phyloP scores from a whole-genome alignment of 2,797 vertebrate genomes.

The Phoxinus dragarum region DNA sequence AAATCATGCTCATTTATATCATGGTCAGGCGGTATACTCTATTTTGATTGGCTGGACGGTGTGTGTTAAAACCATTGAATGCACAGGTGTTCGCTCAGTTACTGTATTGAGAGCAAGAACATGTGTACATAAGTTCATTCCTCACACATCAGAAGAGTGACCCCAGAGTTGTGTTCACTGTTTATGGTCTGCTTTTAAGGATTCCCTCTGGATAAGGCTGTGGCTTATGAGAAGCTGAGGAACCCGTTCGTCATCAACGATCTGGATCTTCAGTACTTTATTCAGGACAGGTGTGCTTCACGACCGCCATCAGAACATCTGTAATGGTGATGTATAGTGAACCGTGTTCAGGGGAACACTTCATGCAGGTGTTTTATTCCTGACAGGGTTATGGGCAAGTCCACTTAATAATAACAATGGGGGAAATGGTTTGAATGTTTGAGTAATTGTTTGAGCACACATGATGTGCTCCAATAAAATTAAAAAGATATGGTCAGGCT shows the following conservation, averaged over 20 bases:
- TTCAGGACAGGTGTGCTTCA: conserved; percentile 86
- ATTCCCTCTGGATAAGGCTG: conserved; percentile 91
- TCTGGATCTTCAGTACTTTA: conserved; percentile 90
- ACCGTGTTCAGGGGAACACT: background rate
- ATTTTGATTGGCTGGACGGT: background rate
- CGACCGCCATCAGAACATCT: background rate
- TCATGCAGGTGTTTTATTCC: background rate
- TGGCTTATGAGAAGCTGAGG: conserved; percentile 90
- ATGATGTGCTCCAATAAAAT: background rate
- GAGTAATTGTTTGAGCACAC: background rate
- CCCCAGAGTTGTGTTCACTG: background rate
- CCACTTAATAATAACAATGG: background rate
- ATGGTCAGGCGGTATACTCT: background rate
- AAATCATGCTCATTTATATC: background rate
- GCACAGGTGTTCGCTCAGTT: background rate
- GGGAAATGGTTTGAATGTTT: background rate
- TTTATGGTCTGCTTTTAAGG: conserved; percentile 70
- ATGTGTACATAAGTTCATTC: background rate
- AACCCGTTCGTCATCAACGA: conserved; percentile 91
- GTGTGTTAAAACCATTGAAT: background rate
- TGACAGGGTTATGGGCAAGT: background rate
- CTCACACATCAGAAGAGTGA: background rate
- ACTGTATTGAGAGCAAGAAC: background rate
- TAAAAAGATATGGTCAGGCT: background rate
- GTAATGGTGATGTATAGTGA: background rate